A percentile compares a stretch with the other conserved stretches of the same genome.
Evolutionary conservation across 2,797 vertebrate genomes (phyloP).

Genomic region (Ispidina lecontei): DNA sequence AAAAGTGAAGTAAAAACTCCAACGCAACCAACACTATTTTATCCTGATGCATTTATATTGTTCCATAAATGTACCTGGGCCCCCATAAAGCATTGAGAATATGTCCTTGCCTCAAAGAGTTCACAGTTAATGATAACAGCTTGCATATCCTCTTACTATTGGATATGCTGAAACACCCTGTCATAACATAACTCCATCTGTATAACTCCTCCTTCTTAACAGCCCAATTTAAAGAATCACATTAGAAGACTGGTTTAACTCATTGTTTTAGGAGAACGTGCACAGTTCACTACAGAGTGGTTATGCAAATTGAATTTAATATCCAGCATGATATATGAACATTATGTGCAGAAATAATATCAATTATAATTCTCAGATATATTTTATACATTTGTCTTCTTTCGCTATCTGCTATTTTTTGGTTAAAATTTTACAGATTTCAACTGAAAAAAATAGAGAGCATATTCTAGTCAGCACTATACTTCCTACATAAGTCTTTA

Average conservation of each 20-base stretch:
- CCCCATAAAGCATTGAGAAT: not conserved
- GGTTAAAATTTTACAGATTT: not conserved
- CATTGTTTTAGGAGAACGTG: not conserved
- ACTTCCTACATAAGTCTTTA: not conserved
- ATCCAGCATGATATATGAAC: not conserved
- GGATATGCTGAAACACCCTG: not conserved
- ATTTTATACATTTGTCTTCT: not conserved
- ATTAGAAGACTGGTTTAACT: not conserved
- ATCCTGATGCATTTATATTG: not conserved
- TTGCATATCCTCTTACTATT: not conserved
- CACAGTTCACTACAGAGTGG: not conserved
- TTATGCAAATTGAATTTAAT: not conserved
- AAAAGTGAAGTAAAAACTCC: not conserved
- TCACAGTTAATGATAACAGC: not conserved
- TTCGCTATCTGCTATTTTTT: not conserved
- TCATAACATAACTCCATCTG: not conserved
- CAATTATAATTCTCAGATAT: not conserved
- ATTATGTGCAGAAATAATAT: not conserved
- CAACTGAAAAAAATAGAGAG: not conserved
- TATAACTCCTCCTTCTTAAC: not conserved
- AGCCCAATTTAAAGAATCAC: not conserved
- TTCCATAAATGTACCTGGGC: not conserved
- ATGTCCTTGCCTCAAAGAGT: not conserved
- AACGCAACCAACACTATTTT: not conserved
- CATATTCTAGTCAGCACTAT: accelerated